Base-by-base conservation (phyloP, 2,113 vertebrate species). In the Cathartes aura region DNA sequence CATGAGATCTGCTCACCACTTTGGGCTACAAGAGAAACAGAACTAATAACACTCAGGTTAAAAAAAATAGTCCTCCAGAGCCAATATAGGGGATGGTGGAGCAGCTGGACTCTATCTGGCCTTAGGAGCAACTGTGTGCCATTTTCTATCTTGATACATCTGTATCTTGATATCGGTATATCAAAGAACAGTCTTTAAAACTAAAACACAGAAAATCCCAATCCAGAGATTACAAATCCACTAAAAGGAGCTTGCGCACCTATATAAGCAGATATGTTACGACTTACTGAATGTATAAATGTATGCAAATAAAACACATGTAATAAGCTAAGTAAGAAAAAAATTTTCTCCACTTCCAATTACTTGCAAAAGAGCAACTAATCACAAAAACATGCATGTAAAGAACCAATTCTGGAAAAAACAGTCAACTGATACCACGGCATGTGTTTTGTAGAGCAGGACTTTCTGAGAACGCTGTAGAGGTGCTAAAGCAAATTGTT, bases 401-500 rank as follows among this genome's bases (percentile, higher is more conserved):
- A 79, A 87, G 94, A 87, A 83, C 40, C 1, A 27, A 79, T 74
- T 78, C 73, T 92, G 70, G 85, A 70, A 90, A 92, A 95, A 82
- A 5, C 71, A 89, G 92, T 87, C 40, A 82, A 83, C 58, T 66
- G 82, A 87, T 84, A 75, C 58, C 52, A 71, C 0, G 14, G 40
- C 86, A 68, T 84, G 80, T 93, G 91, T 88, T 88, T 48, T 82
- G 66, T 89, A 48, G 52, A 73, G 29, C 82, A 50, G 84, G 52
- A 62, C 50, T 89, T 82, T 63, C 30, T 92, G 67, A 82, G 89
- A 94, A 88, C 0, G 10, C 88, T 96, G 91, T 74, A 75, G 90
- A 97, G 97, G 97, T 89, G 94, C 95, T 90, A 95, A 94, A 74
- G 90, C 94, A 94, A 94, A 93, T 56, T 76, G 76, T 71, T 95